Evolutionary conservation across 2,113 vertebrate genomes (phyloP).

Genomic region (Odobenus rosmarus): DNA sequence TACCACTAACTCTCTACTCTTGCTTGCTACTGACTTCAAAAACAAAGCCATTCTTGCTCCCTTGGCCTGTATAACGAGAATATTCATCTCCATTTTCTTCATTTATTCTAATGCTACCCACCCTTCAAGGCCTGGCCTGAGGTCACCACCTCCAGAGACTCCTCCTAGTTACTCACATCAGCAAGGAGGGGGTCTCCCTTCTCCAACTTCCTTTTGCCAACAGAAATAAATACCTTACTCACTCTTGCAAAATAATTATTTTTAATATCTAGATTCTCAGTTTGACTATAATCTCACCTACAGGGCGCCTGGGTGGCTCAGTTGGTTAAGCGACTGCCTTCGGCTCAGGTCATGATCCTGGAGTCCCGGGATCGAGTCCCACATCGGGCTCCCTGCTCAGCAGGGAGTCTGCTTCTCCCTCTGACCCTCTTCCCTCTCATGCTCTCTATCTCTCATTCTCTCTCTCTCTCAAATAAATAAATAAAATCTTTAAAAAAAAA

Average conservation of each 20-base stretch:
- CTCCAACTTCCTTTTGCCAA: not conserved
- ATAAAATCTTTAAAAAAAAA: too few relatives aligned
- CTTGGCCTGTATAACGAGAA: not conserved
- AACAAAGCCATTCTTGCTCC: not conserved
- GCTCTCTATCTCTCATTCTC: too few relatives aligned
- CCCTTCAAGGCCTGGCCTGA: not conserved
- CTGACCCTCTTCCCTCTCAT: too few relatives aligned
- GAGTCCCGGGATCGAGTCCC: too few relatives aligned
- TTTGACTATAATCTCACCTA: not conserved
- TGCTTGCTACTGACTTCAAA: not conserved
- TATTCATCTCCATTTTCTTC: not conserved
- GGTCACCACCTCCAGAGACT: not conserved
- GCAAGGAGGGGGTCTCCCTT: not conserved
- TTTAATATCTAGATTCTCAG: not conserved
- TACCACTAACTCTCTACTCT: not conserved
- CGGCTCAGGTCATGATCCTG: too few relatives aligned
- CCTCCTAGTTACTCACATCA: not conserved
- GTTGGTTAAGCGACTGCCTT: too few relatives aligned
- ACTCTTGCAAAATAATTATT: not conserved
- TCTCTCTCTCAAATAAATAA: too few relatives aligned
- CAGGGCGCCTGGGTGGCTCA: too few relatives aligned
- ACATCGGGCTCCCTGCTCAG: too few relatives aligned
- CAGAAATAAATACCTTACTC: not conserved
- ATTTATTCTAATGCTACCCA: not conserved
- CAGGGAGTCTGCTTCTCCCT: too few relatives aligned